phyloP scores from a whole-genome alignment of 1,140 invertebrate species.

The Pseudomyrmex pallidus region DNA sequence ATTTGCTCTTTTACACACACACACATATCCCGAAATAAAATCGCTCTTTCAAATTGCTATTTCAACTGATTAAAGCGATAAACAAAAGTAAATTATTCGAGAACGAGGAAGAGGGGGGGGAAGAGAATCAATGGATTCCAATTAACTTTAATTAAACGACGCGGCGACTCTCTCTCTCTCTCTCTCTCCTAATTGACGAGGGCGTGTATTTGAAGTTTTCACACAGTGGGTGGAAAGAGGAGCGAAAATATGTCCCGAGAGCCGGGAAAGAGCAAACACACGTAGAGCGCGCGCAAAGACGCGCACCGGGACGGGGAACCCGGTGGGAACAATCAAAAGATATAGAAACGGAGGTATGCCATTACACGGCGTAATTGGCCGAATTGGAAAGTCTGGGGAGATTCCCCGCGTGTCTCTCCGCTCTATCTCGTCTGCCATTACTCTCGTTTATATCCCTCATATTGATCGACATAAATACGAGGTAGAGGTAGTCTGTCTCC shows the following conservation, averaged over 20 bases:
- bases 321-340: constrained; percentile 32
- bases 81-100: neutral
- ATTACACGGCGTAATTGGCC: constrained; percentile 75
- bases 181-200: constrained; percentile 22
- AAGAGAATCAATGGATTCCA: neutral
- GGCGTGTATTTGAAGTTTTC: neutral
- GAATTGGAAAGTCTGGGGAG: constrained; percentile 75
- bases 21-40: neutral
- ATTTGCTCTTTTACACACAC: neutral
- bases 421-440: constrained; percentile 46
- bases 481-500: constrained; percentile 17
- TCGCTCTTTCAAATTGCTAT: neutral
- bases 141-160: constrained; percentile 50
- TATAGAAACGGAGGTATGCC: constrained; percentile 57
- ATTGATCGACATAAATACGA: constrained; percentile 75
- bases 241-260: neutral
- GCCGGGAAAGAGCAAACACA: too few species aligned
- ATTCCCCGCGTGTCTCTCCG: constrained; percentile 56
- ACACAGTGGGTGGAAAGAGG: neutral
- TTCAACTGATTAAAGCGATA: constrained; percentile 2
- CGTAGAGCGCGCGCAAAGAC: neutral
- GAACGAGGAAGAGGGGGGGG: neutral
- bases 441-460: constrained; percentile 72
- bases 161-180: too few species aligned
- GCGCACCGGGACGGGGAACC: neutral